Conservation (phyloP, 2,797 vertebrate genomes). For the Synaphobranchus kaupii region DNA sequence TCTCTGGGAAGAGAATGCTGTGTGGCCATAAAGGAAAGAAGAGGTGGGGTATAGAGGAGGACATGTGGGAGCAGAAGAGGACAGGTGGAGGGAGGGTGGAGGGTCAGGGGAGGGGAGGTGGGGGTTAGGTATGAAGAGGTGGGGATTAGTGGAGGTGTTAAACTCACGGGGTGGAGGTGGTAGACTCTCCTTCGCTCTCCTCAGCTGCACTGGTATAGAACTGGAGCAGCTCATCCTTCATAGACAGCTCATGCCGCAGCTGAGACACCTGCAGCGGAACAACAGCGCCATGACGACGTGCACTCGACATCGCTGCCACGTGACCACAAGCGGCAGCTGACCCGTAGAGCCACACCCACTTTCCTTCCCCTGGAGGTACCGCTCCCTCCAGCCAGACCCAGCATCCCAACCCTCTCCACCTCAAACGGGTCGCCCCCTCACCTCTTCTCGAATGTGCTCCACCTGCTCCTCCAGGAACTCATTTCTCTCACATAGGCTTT, state of each 20-base stretch:
- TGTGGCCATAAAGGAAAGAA: background rate
- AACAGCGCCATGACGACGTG: background rate
- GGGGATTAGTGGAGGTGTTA: background rate
- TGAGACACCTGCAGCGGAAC: constrained; percentile 83
- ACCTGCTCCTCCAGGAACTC: constrained; percentile 93
- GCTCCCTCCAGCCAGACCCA: background rate
- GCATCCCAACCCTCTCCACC: background rate
- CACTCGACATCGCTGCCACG: background rate
- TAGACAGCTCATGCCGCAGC: constrained; percentile 91
- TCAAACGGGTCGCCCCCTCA: constrained; percentile 52
- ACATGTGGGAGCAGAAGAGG: background rate
- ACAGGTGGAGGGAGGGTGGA: background rate
- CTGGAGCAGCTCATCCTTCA: constrained; percentile 98
- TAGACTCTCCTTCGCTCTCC: constrained; percentile 90
- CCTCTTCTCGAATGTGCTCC: constrained; percentile 95
- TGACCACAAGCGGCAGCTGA: background rate
- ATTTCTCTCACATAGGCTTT: constrained; percentile 92
- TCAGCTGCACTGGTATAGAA: constrained; percentile 93
- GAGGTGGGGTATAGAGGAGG: background rate
- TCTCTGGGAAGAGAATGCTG: background rate
- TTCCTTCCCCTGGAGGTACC: background rate
- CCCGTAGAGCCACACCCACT: background rate
- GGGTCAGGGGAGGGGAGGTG: background rate
- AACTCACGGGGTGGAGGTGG: constrained; percentile 90
- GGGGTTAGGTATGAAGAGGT: background rate